Conservation (phyloP, 2,113 vertebrate species). For the Oncorhynchus mykiss region DNA sequence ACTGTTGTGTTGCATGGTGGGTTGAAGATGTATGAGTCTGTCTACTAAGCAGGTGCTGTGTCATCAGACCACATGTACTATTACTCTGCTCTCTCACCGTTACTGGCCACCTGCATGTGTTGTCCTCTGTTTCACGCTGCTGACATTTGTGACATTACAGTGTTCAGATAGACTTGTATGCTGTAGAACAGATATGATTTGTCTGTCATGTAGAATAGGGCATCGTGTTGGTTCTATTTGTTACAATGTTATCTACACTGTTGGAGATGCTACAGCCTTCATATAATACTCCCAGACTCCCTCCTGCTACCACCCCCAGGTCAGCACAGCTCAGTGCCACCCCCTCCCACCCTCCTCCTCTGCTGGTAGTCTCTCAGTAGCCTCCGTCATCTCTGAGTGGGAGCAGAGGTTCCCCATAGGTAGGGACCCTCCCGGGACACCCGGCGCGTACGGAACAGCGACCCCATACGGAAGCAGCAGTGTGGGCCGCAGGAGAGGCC, state of each 20-base stretch:
- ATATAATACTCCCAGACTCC: slow-evolving; percentile 48
- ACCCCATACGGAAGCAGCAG: slow-evolving; percentile 61
- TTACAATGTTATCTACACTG: background rate
- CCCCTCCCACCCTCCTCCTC: slow-evolving; percentile 58
- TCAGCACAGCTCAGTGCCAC: slow-evolving; percentile 67
- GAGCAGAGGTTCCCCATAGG: slow-evolving; percentile 83
- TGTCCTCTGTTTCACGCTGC: too few relatives aligned
- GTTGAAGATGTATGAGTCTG: background rate
- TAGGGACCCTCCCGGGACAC: slow-evolving; percentile 59
- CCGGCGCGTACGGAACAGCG: slow-evolving; percentile 64
- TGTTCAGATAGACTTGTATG: too few relatives aligned
- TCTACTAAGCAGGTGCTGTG: background rate
- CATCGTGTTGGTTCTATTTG: background rate
- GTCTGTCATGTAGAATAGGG: background rate
- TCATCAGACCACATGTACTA: background rate
- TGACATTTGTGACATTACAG: too few relatives aligned
- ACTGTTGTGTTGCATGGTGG: background rate
- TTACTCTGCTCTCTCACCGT: background rate
- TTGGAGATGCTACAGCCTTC: slow-evolving; percentile 26
- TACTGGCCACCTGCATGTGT: too few relatives aligned
- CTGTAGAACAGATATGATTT: too few relatives aligned
- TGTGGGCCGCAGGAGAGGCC: slow-evolving; percentile 85
- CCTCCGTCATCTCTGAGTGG: slow-evolving; percentile 89
- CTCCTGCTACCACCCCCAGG: slow-evolving; percentile 37
- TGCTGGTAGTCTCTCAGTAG: slow-evolving; percentile 87